Percentiles rank a stretch among this genome's conserved stretches.
Conservation (phyloP, 2,888 invertebrate genomes). For the Amphipyra tragopoginis region DNA sequence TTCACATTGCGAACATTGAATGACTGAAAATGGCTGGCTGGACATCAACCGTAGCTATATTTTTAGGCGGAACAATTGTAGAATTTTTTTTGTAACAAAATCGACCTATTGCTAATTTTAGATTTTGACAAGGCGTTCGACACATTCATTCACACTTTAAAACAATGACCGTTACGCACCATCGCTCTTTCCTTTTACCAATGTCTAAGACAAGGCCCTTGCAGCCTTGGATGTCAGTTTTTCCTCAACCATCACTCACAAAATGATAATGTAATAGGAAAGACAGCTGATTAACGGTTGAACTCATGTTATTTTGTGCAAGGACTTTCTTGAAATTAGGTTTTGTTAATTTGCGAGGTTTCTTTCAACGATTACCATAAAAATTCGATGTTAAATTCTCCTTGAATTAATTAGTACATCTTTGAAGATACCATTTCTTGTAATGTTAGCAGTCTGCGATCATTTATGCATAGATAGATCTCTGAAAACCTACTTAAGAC, state of each 20-base stretch:
- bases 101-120: constrained; percentile 12
- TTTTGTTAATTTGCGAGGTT: too few relatives aligned
- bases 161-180: constrained; percentile 43
- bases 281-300: constrained; percentile 2
- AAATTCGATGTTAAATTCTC: not conserved
- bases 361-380: not conserved
- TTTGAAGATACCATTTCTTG: constrained; percentile 4
- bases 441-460: not conserved
- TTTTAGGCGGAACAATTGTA: too few relatives aligned
- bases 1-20: not conserved
- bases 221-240: constrained; percentile 41
- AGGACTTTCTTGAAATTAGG: constrained; percentile 1
- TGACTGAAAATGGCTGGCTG: not conserved
- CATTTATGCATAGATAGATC: constrained; percentile 22
- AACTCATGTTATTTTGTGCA: constrained; percentile 19
- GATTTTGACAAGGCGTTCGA: constrained; percentile 29
- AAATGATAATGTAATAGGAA: constrained; percentile 27
- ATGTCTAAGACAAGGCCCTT: constrained; percentile 54
- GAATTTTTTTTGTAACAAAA: not conserved
- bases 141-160: constrained; percentile 34
- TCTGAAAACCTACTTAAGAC: constrained; percentile 7
- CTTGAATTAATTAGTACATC: constrained; percentile 15
- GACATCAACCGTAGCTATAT: too few relatives aligned
- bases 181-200: constrained; percentile 44
- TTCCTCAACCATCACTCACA: constrained; percentile 43